Conservation (phyloP, 2,113 vertebrate species). For the Pituophis catenifer region DNA sequence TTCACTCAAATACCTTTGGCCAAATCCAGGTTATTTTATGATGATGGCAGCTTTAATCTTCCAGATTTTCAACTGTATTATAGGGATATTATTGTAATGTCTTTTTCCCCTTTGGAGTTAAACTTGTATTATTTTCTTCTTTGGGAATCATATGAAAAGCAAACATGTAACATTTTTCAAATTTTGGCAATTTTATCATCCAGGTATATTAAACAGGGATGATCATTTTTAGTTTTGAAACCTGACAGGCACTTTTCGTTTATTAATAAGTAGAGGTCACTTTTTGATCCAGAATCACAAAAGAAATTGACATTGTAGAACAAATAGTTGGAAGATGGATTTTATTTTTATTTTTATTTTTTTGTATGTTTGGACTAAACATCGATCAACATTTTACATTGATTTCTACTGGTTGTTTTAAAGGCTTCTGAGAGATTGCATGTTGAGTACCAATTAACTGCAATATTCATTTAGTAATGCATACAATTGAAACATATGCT, state of each 20-base stretch:
- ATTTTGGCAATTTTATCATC: background rate
- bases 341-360: background rate
- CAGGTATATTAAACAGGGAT: background rate
- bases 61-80: background rate
- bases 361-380: background rate
- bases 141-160: background rate
- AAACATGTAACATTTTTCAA: background rate
- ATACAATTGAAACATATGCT: background rate
- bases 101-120: background rate
- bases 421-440: background rate
- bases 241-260: background rate
- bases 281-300: background rate
- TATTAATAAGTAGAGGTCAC: background rate
- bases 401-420: background rate
- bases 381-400: background rate
- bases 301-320: background rate
- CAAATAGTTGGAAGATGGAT: background rate
- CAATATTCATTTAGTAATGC: background rate
- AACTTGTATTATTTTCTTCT: background rate
- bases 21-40: background rate
- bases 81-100: background rate
- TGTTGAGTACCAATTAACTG: background rate
- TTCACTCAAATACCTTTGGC: background rate
- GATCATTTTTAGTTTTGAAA: background rate
- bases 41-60: background rate